Percentiles rank a stretch among this genome's conserved stretches.
Evolutionary conservation across 2,113 vertebrate species (phyloP).

Genomic region (Calypte anna): DNA sequence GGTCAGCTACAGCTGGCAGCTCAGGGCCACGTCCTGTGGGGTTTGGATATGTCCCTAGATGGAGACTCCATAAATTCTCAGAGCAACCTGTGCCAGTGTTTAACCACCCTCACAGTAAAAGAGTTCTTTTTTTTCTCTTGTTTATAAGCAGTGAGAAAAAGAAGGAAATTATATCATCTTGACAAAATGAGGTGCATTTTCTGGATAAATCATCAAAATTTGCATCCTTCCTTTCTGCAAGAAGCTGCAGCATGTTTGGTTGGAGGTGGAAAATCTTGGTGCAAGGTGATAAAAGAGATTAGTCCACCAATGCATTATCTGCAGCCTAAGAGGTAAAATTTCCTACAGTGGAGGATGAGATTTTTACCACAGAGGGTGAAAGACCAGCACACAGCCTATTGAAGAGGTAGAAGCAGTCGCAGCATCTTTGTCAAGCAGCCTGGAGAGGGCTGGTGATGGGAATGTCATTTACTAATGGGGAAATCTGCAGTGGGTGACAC

Average conservation of each 20-base stretch:
- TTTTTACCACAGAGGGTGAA: background rate
- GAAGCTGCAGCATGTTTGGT: background rate
- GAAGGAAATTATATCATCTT: background rate
- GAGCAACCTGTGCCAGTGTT: background rate
- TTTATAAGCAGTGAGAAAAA: background rate
- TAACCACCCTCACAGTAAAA: background rate
- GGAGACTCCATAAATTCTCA: background rate
- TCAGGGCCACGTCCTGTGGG: fast-evolving
- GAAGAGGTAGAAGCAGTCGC: background rate
- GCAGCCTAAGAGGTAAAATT: background rate
- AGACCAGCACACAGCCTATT: fast-evolving
- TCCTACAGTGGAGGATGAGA: background rate
- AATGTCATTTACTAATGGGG: fast-evolving
- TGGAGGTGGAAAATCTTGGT: background rate
- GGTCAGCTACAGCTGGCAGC: background rate
- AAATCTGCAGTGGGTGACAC: background rate
- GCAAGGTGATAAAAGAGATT: background rate
- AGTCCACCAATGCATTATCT: background rate
- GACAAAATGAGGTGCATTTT: background rate
- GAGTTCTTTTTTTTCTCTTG: background rate
- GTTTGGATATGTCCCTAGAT: background rate
- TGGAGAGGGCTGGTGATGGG: background rate
- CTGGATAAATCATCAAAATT: background rate
- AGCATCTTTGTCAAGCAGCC: background rate
- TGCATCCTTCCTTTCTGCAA: background rate